phyloP scores from a whole-genome alignment of 2,888 invertebrate species.

The Athalia cordata region DNA sequence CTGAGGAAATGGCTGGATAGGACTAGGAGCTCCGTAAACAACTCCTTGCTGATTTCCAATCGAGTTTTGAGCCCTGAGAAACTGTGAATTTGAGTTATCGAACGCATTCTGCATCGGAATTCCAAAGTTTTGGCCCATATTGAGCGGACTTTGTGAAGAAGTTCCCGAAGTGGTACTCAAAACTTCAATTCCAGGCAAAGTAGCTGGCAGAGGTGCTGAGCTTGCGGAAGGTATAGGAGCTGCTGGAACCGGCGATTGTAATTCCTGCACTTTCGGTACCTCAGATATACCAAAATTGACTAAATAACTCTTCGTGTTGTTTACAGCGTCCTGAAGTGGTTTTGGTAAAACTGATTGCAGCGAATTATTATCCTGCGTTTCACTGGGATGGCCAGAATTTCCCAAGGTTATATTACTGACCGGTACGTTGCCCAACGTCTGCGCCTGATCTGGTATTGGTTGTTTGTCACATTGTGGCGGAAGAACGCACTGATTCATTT shows the following conservation, averaged over 20 bases:
- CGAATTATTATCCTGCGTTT: not conserved
- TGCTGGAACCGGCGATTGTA: not conserved
- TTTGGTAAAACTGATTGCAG: conserved; percentile 12
- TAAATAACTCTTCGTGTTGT: conserved; percentile 28
- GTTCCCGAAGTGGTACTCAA: too few relatives aligned
- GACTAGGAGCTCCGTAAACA: not conserved
- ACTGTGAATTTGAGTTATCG: not conserved
- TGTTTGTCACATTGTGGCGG: too few relatives aligned
- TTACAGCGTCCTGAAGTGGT: conserved; percentile 19
- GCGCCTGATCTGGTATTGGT: not conserved
- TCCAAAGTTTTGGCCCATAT: too few relatives aligned
- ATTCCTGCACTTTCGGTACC: not conserved
- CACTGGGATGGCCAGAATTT: not conserved
- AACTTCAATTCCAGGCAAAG: not conserved
- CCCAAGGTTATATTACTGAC: too few relatives aligned
- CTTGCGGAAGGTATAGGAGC: not conserved
- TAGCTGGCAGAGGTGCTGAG: not conserved
- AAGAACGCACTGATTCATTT: too few relatives aligned
- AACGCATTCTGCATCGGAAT: not conserved
- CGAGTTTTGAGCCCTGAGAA: not conserved
- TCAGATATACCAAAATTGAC: conserved; percentile 27
- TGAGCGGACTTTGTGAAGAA: too few relatives aligned
- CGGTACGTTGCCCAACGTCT: too few relatives aligned
- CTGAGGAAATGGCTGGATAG: not conserved
- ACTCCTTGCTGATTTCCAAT: too few relatives aligned